These are phyloP conservation scores for Scytalopus superciliaris DNA, from an alignment of 2,113 vertebrate genomes.

Conservation along the genomic window DNA sequence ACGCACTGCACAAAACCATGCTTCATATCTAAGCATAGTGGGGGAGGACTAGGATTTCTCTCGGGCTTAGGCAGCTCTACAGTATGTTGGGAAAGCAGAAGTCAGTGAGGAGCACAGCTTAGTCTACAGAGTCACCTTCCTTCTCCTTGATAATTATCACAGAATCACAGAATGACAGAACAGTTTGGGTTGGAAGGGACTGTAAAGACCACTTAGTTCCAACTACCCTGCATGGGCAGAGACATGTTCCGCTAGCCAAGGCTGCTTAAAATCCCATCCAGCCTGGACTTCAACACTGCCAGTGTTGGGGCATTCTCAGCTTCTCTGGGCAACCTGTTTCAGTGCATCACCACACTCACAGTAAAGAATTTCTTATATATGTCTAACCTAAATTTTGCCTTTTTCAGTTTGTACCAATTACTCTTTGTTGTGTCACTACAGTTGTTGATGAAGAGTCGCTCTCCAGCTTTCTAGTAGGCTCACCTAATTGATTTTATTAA, in stretches of 20 bases:
- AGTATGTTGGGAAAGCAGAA: neutral
- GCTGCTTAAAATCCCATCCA: neutral
- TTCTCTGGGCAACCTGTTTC: neutral
- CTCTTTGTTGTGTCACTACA: neutral
- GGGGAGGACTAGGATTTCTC: neutral
- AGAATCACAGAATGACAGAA: neutral
- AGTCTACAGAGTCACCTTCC: neutral
- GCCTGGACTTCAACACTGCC: neutral
- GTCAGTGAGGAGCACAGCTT: neutral
- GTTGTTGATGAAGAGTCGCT: neutral
- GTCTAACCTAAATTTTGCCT: neutral
- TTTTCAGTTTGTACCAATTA: neutral
- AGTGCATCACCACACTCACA: neutral
- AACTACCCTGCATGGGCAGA: neutral
- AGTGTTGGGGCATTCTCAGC: too few relatives aligned
- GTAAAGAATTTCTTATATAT: neutral
- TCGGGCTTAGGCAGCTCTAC: neutral
- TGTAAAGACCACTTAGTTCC: neutral
- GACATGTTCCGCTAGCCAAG: neutral
- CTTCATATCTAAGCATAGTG: neutral
- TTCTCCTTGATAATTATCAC: neutral
- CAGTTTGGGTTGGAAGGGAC: neutral
- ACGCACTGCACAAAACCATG: neutral
- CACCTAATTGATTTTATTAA: neutral
- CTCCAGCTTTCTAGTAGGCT: neutral